Percentiles rank a stretch among this genome's conserved stretches.
phyloP scores from a whole-genome alignment of 2,888 invertebrate species.

The Zonitis immaculata region DNA sequence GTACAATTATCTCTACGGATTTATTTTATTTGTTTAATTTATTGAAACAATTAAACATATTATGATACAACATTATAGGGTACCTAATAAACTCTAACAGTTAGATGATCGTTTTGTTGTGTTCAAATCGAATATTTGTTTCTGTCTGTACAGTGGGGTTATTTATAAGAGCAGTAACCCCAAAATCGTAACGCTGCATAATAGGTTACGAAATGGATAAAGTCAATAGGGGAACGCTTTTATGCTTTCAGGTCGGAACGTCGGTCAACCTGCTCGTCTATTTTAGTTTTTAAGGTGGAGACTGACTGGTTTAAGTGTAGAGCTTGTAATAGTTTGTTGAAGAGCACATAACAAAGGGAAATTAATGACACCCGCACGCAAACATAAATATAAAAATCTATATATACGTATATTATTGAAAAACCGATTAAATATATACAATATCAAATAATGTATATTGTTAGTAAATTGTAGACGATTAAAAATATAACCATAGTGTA shows the following conservation, averaged over 20 bases:
- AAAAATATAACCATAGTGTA: conserved; percentile 4
- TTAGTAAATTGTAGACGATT: conserved; percentile 33
- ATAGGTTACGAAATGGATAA: conserved; percentile 18
- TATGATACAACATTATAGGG: not conserved
- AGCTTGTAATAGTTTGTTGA: conserved; percentile 27
- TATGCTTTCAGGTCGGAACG: conserved; percentile 11
- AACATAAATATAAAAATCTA: conserved; percentile 42
- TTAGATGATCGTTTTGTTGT: not conserved
- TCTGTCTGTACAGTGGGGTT: conserved; percentile 3
- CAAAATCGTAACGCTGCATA: conserved; percentile 18
- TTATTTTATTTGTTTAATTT: too few species aligned
- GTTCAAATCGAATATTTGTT: not conserved
- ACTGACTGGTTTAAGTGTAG: conserved; percentile 14
- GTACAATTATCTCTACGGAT: too few species aligned
- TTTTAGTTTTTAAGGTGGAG: conserved; percentile 19
- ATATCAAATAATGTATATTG: conserved; percentile 37
- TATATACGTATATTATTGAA: too few species aligned
- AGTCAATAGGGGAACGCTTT: conserved; percentile 19
- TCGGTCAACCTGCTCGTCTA: conserved; percentile 25
- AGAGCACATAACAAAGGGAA: conserved; percentile 40
- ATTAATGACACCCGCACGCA: conserved; percentile 43
- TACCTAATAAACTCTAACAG: not conserved
- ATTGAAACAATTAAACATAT: too few species aligned
- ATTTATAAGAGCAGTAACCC: conserved; percentile 15
- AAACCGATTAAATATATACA: conserved; percentile 33